These are phyloP conservation scores for Cirrhinus mrigala DNA, from an alignment of 2,797 vertebrate genomes.

Conservation along the genomic window DNA sequence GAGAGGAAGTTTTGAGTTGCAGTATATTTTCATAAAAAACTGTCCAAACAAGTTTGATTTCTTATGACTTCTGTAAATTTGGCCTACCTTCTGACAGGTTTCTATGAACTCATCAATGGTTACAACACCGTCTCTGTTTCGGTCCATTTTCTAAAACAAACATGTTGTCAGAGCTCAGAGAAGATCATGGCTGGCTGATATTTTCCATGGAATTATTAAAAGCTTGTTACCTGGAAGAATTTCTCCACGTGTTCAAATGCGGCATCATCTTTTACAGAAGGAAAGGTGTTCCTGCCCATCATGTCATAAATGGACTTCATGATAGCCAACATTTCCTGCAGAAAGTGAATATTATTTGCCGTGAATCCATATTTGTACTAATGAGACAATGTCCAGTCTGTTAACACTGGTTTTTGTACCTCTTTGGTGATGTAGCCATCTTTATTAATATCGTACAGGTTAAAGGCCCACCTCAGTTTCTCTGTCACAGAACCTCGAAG, in stretches of 20 bases:
- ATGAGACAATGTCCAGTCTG: neutral
- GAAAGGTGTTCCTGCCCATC: slow-evolving; percentile 92
- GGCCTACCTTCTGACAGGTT: slow-evolving; percentile 90
- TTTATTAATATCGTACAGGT: slow-evolving; percentile 96
- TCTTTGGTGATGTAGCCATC: slow-evolving; percentile 93
- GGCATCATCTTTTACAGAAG: slow-evolving; percentile 80
- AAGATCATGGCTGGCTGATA: neutral
- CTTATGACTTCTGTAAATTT: slow-evolving; percentile 4
- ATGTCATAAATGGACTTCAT: slow-evolving; percentile 96
- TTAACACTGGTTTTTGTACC: slow-evolving; percentile 70
- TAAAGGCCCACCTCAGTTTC: slow-evolving; percentile 95
- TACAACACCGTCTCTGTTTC: slow-evolving; percentile 93
- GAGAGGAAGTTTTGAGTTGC: neutral
- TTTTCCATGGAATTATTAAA: neutral
- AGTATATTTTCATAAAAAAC: neutral
- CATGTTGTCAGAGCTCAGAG: neutral
- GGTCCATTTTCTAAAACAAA: slow-evolving; percentile 93
- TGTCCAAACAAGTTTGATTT: neutral
- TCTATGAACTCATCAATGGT: slow-evolving; percentile 97
- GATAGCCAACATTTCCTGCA: slow-evolving; percentile 94
- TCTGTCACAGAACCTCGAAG: slow-evolving; percentile 91
- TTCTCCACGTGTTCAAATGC: slow-evolving; percentile 89
- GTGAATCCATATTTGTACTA: neutral
- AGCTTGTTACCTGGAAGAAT: slow-evolving; percentile 89
- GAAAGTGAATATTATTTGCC: neutral